These are phyloP conservation scores for Steinernema khuongi DNA, from an alignment of 1,140 invertebrate species.

Conservation along the genomic window DNA sequence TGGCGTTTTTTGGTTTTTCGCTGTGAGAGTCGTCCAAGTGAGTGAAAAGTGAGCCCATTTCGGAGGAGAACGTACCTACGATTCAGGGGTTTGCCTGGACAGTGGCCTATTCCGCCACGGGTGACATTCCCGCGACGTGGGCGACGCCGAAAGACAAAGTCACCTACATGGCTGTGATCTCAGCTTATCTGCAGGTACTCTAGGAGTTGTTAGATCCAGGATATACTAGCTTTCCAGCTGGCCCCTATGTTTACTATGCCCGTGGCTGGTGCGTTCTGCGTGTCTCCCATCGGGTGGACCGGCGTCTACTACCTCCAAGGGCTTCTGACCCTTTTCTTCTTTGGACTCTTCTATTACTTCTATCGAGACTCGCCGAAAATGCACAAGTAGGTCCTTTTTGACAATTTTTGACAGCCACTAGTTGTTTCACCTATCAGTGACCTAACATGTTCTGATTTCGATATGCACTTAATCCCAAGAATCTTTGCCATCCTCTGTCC, in stretches of 20 bases:
- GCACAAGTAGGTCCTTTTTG: neutral
- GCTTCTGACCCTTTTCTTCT: neutral
- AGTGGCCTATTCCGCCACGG: slow-evolving; percentile 48
- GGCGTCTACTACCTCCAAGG: neutral
- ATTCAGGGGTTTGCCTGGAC: slow-evolving; percentile 45
- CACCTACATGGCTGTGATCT: slow-evolving; percentile 48
- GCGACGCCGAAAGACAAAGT: slow-evolving; percentile 40
- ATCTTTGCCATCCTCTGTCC: neutral
- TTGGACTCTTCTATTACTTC: neutral
- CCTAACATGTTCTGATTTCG: neutral
- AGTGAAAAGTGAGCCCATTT: neutral
- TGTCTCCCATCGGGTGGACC: neutral
- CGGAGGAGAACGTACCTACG: neutral
- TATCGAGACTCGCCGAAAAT: neutral
- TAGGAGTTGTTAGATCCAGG: neutral
- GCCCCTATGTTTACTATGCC: neutral
- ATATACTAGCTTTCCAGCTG: neutral
- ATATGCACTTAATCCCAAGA: no score
- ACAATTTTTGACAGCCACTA: no score
- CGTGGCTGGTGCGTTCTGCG: neutral
- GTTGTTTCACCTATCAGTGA: neutral
- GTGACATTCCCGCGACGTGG: slow-evolving; percentile 48
- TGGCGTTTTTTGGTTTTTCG: slow-evolving; percentile 39
- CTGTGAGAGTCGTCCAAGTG: slow-evolving; percentile 45
- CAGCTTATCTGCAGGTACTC: slow-evolving; percentile 46